Conservation (phyloP, 2,888 invertebrate species). For the Hemithea aestivaria region DNA sequence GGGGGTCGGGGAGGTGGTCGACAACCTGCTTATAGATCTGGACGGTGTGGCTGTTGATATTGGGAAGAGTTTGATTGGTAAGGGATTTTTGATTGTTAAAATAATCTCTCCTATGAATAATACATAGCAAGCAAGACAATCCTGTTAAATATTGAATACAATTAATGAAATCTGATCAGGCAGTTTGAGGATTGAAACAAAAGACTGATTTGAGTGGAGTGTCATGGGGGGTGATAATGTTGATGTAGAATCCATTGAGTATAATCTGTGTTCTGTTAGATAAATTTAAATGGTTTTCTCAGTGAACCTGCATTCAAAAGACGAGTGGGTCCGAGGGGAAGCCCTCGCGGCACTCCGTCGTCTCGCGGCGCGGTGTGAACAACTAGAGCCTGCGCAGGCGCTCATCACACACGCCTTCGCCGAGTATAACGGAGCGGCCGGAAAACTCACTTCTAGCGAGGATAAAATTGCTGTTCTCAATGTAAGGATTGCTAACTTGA, state of each 20-base stretch:
- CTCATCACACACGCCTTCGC: constrained; percentile 86
- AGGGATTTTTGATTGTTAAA: constrained; percentile 24
- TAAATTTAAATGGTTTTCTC: too few relatives aligned
- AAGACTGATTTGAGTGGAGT: too few relatives aligned
- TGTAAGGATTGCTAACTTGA: constrained; percentile 53
- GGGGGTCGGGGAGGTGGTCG: constrained; percentile 87
- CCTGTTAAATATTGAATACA: too few relatives aligned
- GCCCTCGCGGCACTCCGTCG: constrained; percentile 86
- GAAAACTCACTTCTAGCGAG: constrained; percentile 92
- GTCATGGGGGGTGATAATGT: too few relatives aligned
- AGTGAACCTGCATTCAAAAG: constrained; percentile 92
- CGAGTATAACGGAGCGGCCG: constrained; percentile 92
- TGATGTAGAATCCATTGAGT: too few relatives aligned
- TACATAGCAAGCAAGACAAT: too few relatives aligned
- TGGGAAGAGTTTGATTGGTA: constrained; percentile 89
- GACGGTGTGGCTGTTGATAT: constrained; percentile 88
- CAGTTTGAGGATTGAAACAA: too few relatives aligned
- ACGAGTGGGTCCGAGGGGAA: constrained; percentile 86
- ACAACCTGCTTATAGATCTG: constrained; percentile 85
- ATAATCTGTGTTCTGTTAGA: too few relatives aligned
- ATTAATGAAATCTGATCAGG: too few relatives aligned
- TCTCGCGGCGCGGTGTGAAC: constrained; percentile 85
- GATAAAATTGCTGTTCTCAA: constrained; percentile 92
- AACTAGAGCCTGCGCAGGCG: constrained; percentile 81
- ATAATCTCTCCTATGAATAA: too few relatives aligned